Evolutionary conservation across 1,140 invertebrate species (phyloP), one percentile per base, ranked within the genome.

Genomic region (Drosophila malerkotliana): DNA sequence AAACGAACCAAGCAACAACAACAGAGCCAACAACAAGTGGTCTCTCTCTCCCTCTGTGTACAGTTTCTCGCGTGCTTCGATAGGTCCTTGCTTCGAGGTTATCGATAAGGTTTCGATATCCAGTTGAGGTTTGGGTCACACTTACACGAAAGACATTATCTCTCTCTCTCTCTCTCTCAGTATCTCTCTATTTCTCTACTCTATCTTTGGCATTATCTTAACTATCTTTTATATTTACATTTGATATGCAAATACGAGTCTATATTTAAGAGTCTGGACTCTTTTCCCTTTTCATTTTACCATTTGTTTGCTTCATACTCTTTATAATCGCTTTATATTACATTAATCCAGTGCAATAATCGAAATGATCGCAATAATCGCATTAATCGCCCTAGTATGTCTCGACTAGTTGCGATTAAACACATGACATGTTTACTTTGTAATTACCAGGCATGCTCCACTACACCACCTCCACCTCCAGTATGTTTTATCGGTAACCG

Each of bases 351-450:
- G 18, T 30, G 32, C 63, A 63, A 74, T 59, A 57, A 54, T 75
- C 58, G 49, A 64, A 61, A 47, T 58, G 44, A 63, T 68, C 58
- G 49, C 71, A 61, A 47, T 58, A 57, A 63, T 61, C 58, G 39
- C 64, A 41, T 1, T 4, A 28, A 28, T 28, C 24, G 28, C 15
- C 48, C 21, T 21, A 64, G 52, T 34, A 58, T 80, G 77, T 80
- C 68, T 64, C 26, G 24, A 51, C 62, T 54, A 47, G 66, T 55
- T 49, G 44, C 41, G 32, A 53, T 61, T 76, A 72, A 80, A 61
- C 64, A 62, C 54, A 80, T 61, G 21, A 64, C 58, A 75, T 80
- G 32, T 67, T 76, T 62, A 62, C 49, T 62, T 62, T 44, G 14
- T 44, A 44, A 44, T 64, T 80, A 62, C 10, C 57, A 24, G 30